Percentiles rank a stretch among this genome's conserved stretches.
phyloP scores from a whole-genome alignment of 2,113 vertebrate species.

The Manacus vitellinus region DNA sequence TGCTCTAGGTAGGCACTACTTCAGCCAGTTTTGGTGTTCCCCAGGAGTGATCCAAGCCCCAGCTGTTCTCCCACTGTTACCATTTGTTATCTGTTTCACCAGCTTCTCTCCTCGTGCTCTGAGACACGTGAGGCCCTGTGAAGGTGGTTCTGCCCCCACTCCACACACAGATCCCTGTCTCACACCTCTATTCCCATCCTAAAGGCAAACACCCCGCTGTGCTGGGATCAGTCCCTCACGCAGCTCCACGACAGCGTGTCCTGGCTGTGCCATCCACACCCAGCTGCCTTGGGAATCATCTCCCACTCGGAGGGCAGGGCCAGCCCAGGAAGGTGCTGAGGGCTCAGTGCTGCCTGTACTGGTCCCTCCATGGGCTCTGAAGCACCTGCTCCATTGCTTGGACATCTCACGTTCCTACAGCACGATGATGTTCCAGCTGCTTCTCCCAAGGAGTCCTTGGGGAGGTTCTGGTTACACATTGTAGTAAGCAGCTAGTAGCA shows the following conservation, averaged over 20 bases:
- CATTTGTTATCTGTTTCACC: rapidly evolving
- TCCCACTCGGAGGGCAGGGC: neutral
- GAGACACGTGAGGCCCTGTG: rapidly evolving
- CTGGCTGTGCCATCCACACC: neutral
- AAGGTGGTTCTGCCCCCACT: neutral
- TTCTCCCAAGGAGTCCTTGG: neutral
- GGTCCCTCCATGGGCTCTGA: neutral
- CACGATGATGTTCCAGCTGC: neutral
- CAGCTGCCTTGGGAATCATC: neutral
- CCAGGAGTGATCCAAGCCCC: neutral
- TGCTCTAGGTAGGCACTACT: neutral
- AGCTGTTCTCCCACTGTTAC: neutral
- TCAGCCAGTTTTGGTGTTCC: neutral
- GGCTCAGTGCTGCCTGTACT: neutral
- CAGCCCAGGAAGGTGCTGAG: neutral
- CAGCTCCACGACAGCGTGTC: neutral
- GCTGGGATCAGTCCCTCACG: neutral
- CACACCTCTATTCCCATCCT: neutral
- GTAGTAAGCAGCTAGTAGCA: neutral
- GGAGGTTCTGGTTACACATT: neutral
- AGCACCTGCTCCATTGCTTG: neutral
- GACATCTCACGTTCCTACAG: neutral
- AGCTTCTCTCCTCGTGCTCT: neutral
- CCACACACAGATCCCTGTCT: neutral
- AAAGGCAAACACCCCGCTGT: neutral